Conservation (phyloP, 2,888 invertebrate genomes). For the Muscina levida region DNA sequence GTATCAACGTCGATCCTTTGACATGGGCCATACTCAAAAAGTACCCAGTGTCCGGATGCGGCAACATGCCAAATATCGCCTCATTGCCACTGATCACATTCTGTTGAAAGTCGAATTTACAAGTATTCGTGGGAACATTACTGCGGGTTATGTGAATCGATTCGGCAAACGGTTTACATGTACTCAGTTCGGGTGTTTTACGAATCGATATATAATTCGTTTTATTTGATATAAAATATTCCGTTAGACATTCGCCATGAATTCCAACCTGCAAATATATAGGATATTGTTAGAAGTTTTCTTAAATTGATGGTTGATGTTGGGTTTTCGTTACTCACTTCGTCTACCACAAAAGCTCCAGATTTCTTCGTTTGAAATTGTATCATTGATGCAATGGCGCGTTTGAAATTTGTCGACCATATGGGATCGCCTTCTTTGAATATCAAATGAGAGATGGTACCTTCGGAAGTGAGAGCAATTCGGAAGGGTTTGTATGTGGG, state of each 20-base stretch:
- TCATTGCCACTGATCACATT: constrained; percentile 79
- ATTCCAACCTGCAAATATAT: constrained; percentile 81
- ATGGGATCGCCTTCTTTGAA: constrained; percentile 81
- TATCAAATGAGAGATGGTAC: constrained; percentile 76
- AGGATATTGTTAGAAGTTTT: background rate
- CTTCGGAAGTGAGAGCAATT: constrained; percentile 76
- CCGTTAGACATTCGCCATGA: constrained; percentile 81
- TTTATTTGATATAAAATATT: constrained; percentile 80
- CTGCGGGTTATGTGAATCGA: constrained; percentile 78
- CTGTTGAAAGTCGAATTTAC: constrained; percentile 79
- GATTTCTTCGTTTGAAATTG: constrained; percentile 81
- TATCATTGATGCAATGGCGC: constrained; percentile 84
- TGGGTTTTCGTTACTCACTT: constrained; percentile 75
- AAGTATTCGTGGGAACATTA: constrained; percentile 79
- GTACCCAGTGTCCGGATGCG: constrained; percentile 77
- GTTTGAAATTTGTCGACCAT: constrained; percentile 86
- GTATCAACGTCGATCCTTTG: constrained; percentile 79
- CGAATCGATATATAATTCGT: constrained; percentile 78
- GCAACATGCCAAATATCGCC: constrained; percentile 77
- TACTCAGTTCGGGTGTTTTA: constrained; percentile 79
- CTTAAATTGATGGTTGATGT: background rate
- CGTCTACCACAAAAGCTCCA: constrained; percentile 79
- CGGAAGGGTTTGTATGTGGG: constrained; percentile 79
- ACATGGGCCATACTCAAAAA: constrained; percentile 78
- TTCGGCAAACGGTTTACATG: constrained; percentile 77